These are phyloP conservation scores for Pseudorhiza aurosa DNA, from an alignment of 30 jellyfish, hydroid and myxozoan genomes.

Conservation along the genomic window DNA sequence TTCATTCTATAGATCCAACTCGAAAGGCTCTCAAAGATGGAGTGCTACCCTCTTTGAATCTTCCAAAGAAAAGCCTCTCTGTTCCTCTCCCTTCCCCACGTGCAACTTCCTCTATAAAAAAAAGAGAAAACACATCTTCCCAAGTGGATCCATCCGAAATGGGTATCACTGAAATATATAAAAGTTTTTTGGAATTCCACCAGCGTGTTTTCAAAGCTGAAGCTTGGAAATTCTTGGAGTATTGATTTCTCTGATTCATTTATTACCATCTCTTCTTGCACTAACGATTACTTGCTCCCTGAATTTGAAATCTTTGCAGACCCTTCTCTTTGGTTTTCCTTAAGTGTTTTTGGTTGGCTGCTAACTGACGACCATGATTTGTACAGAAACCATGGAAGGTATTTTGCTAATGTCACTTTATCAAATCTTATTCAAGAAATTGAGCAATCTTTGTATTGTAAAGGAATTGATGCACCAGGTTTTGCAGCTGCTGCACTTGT, in stretches of 20 bases:
- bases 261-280: slow-evolving; percentile 10
- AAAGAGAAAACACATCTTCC: slow-evolving; percentile 7
- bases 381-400: slow-evolving; percentile 10
- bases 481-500: too few relatives aligned
- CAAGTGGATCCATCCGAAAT: background rate
- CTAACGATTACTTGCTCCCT: background rate
- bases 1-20: slow-evolving; percentile 30
- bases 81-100: slow-evolving; percentile 44
- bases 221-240: slow-evolving; percentile 17
- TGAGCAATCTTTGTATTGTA: background rate
- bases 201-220: slow-evolving; percentile 1
- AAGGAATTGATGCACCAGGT: too few relatives aligned
- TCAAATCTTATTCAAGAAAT: background rate
- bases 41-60: slow-evolving; percentile 36
- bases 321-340: background rate
- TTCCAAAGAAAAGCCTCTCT: slow-evolving; percentile 19
- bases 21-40: slow-evolving; percentile 53
- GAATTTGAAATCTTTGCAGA: slow-evolving; percentile 20
- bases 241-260: slow-evolving; percentile 7
- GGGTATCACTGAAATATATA: background rate
- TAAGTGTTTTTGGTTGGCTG: slow-evolving; percentile 52
- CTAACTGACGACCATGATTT: slow-evolving; percentile 32
- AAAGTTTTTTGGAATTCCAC: background rate
- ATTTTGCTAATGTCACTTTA: slow-evolving; percentile 23
- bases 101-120: too few relatives aligned